These are phyloP conservation scores for Aphelinus certus DNA, from an alignment of 1,140 invertebrate genomes.

Conservation along the genomic window DNA sequence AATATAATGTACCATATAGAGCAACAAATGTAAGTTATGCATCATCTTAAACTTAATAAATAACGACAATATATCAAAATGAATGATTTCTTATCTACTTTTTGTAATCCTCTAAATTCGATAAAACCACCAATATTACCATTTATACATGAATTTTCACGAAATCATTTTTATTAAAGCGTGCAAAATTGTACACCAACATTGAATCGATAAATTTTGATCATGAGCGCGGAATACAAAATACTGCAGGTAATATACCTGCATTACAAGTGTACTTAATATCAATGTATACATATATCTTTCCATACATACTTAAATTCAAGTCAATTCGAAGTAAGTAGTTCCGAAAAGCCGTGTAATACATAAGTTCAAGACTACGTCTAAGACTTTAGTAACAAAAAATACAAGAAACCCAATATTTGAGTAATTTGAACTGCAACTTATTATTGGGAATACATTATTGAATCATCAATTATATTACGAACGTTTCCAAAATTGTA, in stretches of 20 bases:
- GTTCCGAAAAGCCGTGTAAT: constrained; percentile 10
- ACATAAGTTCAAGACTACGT: constrained; percentile 5
- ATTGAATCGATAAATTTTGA: constrained; percentile 31
- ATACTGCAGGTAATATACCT: constrained; percentile 14
- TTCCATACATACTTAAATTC: constrained; percentile 4
- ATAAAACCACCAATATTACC: not conserved
- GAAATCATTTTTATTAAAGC: constrained; percentile 41
- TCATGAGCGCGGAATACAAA: constrained; percentile 11
- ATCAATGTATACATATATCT: not conserved
- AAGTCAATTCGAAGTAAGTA: constrained; percentile 11
- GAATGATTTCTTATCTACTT: not conserved
- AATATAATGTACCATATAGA: constrained; percentile 58
- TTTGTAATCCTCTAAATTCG: not conserved
- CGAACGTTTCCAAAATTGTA: no score
- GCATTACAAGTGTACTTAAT: not conserved
- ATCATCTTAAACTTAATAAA: constrained; percentile 60
- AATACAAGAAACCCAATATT: not conserved
- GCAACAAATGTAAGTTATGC: constrained; percentile 58
- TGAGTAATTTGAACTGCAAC: no score
- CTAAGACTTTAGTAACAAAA: constrained; percentile 30
- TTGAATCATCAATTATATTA: no score
- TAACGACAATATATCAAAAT: constrained; percentile 58
- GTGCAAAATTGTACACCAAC: constrained; percentile 34
- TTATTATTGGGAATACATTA: no score
- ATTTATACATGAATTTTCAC: constrained; percentile 1